Percentiles rank a stretch among this genome's conserved stretches.
phyloP scores from a whole-genome alignment of 2,888 invertebrate genomes.

The Drosophila nr. fundita region DNA sequence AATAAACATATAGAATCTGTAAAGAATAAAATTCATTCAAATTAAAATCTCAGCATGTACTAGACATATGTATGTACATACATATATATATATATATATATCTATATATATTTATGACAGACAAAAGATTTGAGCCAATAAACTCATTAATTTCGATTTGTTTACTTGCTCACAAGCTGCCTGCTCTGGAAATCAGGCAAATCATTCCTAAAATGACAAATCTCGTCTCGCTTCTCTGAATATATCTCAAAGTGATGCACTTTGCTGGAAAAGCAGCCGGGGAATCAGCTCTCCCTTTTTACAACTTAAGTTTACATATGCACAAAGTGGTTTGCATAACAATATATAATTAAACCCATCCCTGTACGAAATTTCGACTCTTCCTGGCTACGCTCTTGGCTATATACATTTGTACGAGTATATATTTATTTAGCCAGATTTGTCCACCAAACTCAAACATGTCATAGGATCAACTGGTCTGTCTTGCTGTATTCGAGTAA shows the following conservation, averaged over 20 bases:
- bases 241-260: background rate
- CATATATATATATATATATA: no score
- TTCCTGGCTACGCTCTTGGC: background rate
- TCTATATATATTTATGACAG: background rate
- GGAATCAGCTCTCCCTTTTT: background rate
- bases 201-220: background rate
- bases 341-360: background rate
- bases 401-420: background rate
- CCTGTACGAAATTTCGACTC: rapidly evolving
- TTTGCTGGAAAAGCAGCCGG: background rate
- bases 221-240: background rate
- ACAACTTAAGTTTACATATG: background rate
- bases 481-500: background rate
- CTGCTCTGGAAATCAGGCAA: background rate
- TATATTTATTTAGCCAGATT: background rate
- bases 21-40: background rate
- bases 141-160: background rate
- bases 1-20: background rate
- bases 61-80: background rate
- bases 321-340: background rate
- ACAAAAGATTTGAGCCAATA: conserved; percentile 3
- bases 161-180: background rate
- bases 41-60: background rate
- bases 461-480: background rate
- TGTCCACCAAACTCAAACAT: background rate